Percentiles rank a stretch among this genome's conserved stretches.
These are phyloP conservation scores for Acropora tenuis DNA, from an alignment of 64 coral and sea anemone species.

Conservation along the genomic window DNA sequence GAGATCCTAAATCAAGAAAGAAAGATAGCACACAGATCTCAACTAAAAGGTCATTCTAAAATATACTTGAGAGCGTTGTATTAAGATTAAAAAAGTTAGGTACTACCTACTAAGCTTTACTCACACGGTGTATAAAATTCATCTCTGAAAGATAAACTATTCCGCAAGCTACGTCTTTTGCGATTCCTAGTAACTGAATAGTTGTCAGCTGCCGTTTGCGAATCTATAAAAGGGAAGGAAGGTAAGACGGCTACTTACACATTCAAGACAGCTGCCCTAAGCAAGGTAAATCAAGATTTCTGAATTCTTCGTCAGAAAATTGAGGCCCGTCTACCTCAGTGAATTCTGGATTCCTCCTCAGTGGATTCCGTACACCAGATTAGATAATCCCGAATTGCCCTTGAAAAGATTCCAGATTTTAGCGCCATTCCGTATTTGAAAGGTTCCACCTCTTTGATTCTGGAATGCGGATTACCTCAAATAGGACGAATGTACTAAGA, in stretches of 20 bases:
- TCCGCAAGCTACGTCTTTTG: conserved; percentile 73
- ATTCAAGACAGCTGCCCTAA: background rate
- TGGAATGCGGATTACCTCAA: too few relatives aligned
- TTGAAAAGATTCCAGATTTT: too few relatives aligned
- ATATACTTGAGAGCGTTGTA: background rate
- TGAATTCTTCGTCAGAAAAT: too few relatives aligned
- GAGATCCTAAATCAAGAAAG: conserved; percentile 50
- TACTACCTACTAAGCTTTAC: background rate
- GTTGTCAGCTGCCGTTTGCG: conserved; percentile 58
- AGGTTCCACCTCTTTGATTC: too few relatives aligned
- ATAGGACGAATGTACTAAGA: too few relatives aligned
- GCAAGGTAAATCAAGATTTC: too few relatives aligned
- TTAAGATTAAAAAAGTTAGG: too few relatives aligned
- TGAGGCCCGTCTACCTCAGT: too few relatives aligned
- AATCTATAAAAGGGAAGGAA: background rate
- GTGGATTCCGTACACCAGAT: too few relatives aligned
- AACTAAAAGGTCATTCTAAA: background rate
- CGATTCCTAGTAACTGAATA: conserved; percentile 81
- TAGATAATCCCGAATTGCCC: too few relatives aligned
- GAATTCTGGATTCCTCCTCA: too few relatives aligned
- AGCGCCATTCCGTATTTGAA: too few relatives aligned
- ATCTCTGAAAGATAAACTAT: conserved; percentile 88
- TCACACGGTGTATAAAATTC: conserved; percentile 92
- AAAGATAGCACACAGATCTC: background rate
- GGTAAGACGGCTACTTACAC: background rate